Percentiles rank a stretch among this genome's conserved stretches.
Conservation (phyloP, 2,113 vertebrate species). For the Cervus canadensis region DNA sequence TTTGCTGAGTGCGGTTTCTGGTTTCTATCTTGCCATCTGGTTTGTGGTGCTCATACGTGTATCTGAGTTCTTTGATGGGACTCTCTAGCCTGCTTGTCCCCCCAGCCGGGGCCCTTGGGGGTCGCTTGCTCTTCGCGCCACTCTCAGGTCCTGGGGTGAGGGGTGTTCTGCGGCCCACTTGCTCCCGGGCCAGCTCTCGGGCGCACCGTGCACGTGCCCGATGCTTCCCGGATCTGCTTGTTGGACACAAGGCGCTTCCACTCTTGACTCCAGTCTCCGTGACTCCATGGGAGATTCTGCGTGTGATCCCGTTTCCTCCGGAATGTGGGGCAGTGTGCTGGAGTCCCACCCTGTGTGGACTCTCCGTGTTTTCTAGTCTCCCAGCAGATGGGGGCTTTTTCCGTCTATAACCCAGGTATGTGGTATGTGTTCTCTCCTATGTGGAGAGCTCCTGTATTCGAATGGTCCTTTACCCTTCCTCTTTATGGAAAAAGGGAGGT, state of each 20-base stretch:
- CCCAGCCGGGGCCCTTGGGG: not conserved
- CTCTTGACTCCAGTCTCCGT: not conserved
- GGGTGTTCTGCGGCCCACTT: not conserved
- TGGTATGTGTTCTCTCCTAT: not conserved
- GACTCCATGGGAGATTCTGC: not conserved
- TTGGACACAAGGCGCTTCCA: not conserved
- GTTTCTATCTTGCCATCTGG: not conserved
- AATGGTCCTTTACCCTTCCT: not conserved
- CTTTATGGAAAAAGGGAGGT: not conserved
- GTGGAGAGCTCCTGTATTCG: not conserved
- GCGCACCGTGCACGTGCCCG: accelerated
- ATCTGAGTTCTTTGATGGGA: not conserved
- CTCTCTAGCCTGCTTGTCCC: not conserved
- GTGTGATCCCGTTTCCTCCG: not conserved
- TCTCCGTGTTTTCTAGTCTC: not conserved
- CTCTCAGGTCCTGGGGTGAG: not conserved
- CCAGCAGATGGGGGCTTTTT: not conserved
- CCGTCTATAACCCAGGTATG: not conserved
- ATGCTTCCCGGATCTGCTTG: accelerated
- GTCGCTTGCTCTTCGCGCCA: not conserved
- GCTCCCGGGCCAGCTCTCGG: not conserved
- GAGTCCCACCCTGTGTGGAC: not conserved
- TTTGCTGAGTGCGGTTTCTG: not conserved
- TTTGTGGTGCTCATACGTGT: not conserved
- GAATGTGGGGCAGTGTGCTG: not conserved